These are phyloP conservation scores for Philereme transversata DNA, from an alignment of 2,888 invertebrate genomes.

Conservation along the genomic window DNA sequence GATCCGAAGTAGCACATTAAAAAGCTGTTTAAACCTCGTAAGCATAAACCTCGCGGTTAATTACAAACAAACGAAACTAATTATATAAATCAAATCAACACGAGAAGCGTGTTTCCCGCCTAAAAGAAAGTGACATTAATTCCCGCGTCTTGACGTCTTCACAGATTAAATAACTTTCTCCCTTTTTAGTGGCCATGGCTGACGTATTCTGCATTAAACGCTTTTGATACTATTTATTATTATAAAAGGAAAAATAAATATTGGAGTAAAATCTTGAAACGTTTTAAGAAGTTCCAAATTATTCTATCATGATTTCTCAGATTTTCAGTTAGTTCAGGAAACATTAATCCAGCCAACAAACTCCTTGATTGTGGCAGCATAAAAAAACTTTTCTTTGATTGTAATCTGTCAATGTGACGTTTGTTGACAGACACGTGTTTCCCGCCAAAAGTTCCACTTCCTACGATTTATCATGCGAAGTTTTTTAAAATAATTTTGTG, in stretches of 20 bases:
- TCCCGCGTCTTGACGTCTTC: slow-evolving; percentile 13
- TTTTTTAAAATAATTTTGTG: slow-evolving; percentile 5
- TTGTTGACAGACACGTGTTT: slow-evolving; percentile 26
- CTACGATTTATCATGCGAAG: slow-evolving; percentile 15
- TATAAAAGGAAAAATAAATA: slow-evolving; percentile 7
- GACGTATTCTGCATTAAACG: slow-evolving; percentile 2
- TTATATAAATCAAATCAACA: slow-evolving; percentile 12
- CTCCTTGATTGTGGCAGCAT: too few species aligned
- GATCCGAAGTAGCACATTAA: neutral
- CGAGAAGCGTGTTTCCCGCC: slow-evolving; percentile 8
- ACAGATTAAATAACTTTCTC: slow-evolving; percentile 16
- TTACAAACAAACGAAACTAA: slow-evolving; percentile 16
- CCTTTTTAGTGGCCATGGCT: slow-evolving; percentile 8
- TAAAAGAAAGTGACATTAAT: slow-evolving; percentile 16
- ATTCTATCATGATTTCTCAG: neutral
- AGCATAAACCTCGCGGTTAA: slow-evolving; percentile 15
- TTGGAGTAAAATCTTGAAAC: neutral
- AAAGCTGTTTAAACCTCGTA: slow-evolving; percentile 4
- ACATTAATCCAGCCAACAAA: neutral
- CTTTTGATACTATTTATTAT: slow-evolving; percentile 13
- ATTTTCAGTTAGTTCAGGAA: slow-evolving; percentile 5
- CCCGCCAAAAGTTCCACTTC: slow-evolving; percentile 19
- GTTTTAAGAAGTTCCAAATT: neutral
- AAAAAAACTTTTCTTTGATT: slow-evolving; percentile 13
- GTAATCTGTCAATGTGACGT: slow-evolving; percentile 21